Evolutionary conservation across 2,888 invertebrate species (phyloP).

Genomic region (Lithodes maja): DNA sequence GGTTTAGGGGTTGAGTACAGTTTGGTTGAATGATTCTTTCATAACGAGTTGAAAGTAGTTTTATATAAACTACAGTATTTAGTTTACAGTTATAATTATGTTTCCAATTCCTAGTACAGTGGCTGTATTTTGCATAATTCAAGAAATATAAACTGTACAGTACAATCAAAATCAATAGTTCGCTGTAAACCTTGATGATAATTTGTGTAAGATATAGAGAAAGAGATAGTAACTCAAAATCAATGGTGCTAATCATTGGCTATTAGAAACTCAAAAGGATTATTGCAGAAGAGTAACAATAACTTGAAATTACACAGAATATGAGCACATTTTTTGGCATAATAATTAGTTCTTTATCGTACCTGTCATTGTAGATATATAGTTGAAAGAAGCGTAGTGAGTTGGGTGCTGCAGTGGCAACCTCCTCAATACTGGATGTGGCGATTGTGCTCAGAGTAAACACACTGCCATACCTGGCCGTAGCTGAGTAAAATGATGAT

Average conservation of each 20-base stretch:
- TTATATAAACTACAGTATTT: too few relatives aligned
- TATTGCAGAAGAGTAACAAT: neutral
- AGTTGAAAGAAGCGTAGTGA: conserved; percentile 93
- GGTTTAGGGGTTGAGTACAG: conserved; percentile 32
- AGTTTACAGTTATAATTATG: neutral
- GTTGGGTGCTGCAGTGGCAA: conserved; percentile 84
- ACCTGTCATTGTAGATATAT: conserved; percentile 91
- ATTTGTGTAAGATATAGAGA: too few relatives aligned
- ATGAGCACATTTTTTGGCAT: neutral
- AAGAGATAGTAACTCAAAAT: neutral
- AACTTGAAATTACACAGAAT: neutral
- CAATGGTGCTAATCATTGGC: neutral
- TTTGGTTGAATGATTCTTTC: too few relatives aligned
- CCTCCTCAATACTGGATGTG: conserved; percentile 91
- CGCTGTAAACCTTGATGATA: too few relatives aligned
- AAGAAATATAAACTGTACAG: neutral
- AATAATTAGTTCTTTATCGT: conserved; percentile 46
- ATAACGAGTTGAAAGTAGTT: too few relatives aligned
- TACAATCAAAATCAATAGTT: neutral
- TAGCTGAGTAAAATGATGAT: conserved; percentile 79
- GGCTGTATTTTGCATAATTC: neutral
- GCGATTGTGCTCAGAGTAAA: conserved; percentile 90
- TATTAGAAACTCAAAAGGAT: neutral
- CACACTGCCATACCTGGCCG: conserved; percentile 83
- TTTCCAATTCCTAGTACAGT: neutral